A percentile compares a stretch with the other conserved stretches of the same genome.
Conservation (phyloP, 2,797 vertebrate species). For the Sphenodon punctatus region DNA sequence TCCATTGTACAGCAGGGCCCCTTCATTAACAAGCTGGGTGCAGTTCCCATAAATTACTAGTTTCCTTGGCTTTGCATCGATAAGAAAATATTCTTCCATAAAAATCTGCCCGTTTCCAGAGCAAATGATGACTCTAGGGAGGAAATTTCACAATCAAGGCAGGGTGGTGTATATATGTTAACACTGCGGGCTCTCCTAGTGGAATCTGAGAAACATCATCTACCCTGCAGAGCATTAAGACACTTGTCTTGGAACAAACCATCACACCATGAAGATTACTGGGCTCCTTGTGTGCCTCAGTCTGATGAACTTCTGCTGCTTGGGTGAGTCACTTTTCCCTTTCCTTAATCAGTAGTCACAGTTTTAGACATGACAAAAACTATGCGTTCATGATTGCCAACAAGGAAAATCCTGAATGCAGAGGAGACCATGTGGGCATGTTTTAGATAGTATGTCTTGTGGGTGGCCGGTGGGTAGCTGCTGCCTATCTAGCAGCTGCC, state of each 20-base stretch:
- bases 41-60: neutral
- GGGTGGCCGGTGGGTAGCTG: no score
- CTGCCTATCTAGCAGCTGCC: no score
- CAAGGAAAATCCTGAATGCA: no score
- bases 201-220: neutral
- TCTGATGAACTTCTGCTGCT: neutral
- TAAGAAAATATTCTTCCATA: neutral
- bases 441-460: no score
- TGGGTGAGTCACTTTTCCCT: neutral
- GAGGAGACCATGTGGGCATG: no score
- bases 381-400: no score
- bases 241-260: neutral
- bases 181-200: neutral
- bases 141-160: neutral
- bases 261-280: neutral
- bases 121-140: neutral
- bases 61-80: neutral
- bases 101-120: neutral
- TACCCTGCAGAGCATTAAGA: neutral
- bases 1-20: no score
- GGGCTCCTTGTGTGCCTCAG: neutral
- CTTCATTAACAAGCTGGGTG: neutral
- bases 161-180: neutral
- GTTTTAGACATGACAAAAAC: no score
- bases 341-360: no score